Base-by-base conservation (phyloP, 2,113 vertebrate genomes). In the Gymnocephalus cernua region DNA sequence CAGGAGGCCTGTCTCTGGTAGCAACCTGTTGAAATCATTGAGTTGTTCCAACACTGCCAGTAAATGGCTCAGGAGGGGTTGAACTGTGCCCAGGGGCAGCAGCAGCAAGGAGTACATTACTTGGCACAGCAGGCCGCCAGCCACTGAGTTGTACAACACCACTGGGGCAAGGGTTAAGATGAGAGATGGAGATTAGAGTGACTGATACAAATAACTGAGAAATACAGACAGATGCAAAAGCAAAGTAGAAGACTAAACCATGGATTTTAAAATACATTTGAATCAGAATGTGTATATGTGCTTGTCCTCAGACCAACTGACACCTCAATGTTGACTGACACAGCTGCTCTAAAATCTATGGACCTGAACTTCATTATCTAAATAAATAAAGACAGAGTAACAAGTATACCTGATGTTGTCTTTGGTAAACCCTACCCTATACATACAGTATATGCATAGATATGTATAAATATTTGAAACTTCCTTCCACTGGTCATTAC, bases 81-180 rank as follows among this genome's bases (percentile, higher is more conserved):
- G 94, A 58, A 96, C 93, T 11, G 91, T 91, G 38, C 72, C 86
- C 80, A 96, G 90, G 9, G 96, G 93, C 84, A 96, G 85, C 87
- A 96, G 91, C 77, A 96, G 91, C 69, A 96, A 82, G n/a, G 95
- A 95, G 80, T 96, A 95, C 71, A 95, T 93, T 54, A 96, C 90
- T 86, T 96, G 96, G 84, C 95, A 96, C 80, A 96, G 89, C 61
- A 96, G 88, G 83, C 93, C 95, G 75, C 96, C 96, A 41, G 95
- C 94, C 45, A 95, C 91, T 0, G 96, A 96, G 81, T 92, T 92
- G 77, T 94, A 95, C 83, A 96, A 80, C 88, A 96, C 95, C 77
- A 64, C 96, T 96, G 76, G 47, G 82, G 82, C 41, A 61, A 56
- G 57, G 83, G 29, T 44, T 6, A 70, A 83, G 66, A 87, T 0